Evolutionary conservation across 2,888 invertebrate genomes (phyloP).

Genomic region (Cryptophagus acutangulus): DNA sequence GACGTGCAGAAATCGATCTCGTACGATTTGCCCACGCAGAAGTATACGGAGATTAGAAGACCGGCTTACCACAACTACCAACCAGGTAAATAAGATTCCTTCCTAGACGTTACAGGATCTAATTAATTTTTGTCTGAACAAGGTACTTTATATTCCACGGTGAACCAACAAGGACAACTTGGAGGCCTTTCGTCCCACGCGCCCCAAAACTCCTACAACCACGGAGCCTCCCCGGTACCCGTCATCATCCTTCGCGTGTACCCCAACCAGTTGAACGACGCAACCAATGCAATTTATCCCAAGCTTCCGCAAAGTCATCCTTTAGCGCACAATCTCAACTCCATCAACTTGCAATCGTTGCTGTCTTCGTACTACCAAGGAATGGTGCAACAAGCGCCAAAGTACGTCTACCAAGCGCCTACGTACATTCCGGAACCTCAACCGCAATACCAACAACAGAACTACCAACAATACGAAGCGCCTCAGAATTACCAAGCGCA

Average conservation of each 20-base stretch:
- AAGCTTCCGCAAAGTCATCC: constrained; percentile 55
- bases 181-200: constrained; percentile 52
- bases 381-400: constrained; percentile 33
- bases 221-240: constrained; percentile 49
- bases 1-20: background rate
- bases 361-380: constrained; percentile 52
- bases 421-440: constrained; percentile 14
- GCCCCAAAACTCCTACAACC: constrained; percentile 47
- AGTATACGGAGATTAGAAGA: no score
- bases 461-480: constrained; percentile 12
- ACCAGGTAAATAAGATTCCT: background rate
- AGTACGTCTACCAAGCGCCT: constrained; percentile 13
- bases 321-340: constrained; percentile 52
- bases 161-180: constrained; percentile 46
- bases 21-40: background rate
- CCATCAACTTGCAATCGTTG: constrained; percentile 54
- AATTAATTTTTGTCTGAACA: constrained; percentile 15
- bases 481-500: constrained; percentile 1
- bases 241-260: constrained; percentile 57
- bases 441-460: constrained; percentile 13
- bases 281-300: constrained; percentile 53
- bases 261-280: constrained; percentile 54
- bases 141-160: constrained; percentile 41
- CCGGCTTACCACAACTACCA: no score
- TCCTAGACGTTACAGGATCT: background rate